Percentiles rank a stretch among this genome's conserved stretches.
phyloP scores from a whole-genome alignment of 2,797 vertebrate species.

The Loriculus beryllinus region DNA sequence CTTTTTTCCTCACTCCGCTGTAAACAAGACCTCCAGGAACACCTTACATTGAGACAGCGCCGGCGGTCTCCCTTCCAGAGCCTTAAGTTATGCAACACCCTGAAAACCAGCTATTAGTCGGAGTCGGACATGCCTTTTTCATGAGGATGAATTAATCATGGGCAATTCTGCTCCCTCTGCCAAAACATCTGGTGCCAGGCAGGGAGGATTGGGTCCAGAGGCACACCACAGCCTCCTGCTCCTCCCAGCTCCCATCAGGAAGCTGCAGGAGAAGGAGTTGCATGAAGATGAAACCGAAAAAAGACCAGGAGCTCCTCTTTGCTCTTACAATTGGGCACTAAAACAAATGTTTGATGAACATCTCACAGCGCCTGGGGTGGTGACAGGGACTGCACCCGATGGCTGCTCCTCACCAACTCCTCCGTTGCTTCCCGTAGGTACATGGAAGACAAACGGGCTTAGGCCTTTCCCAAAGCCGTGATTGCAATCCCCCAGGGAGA shows the following conservation, averaged over 20 bases:
- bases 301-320: neutral
- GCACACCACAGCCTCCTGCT: neutral
- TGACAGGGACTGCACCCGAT: rapidly evolving
- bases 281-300: neutral
- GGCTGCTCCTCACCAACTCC: rapidly evolving
- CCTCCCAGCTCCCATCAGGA: neutral
- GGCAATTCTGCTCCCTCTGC: neutral
- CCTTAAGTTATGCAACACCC: neutral
- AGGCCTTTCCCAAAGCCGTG: neutral
- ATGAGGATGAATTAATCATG: conserved; percentile 27
- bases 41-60: conserved; percentile 35
- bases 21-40: conserved; percentile 52
- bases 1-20: conserved; percentile 56
- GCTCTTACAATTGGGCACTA: rapidly evolving
- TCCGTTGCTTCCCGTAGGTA: neutral
- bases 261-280: neutral
- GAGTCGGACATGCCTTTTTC: neutral
- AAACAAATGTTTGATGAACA: rapidly evolving
- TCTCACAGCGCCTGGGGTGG: rapidly evolving
- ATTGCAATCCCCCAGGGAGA: conserved; percentile 35
- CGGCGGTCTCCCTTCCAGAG: conserved; percentile 46
- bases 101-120: neutral
- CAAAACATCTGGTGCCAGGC: neutral
- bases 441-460: neutral
- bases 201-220: neutral